These are phyloP conservation scores for Protodeltote pygarga DNA, from an alignment of 2,888 invertebrate genomes.

Conservation along the genomic window DNA sequence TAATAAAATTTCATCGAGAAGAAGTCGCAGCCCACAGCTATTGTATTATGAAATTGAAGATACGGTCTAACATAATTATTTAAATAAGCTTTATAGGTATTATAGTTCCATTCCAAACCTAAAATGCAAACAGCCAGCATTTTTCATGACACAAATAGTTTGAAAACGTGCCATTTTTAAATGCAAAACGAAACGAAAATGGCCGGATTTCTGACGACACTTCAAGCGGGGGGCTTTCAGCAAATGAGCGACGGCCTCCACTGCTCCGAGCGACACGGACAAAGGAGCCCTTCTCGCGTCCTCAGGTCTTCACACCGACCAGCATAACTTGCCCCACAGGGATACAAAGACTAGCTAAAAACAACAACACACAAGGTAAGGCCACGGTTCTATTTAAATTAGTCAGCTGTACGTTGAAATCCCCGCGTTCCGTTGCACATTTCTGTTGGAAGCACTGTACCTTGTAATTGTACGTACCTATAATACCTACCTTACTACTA, in stretches of 20 bases:
- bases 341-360: conserved; percentile 45
- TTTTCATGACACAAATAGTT: conserved; percentile 9
- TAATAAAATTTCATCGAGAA: too few relatives aligned
- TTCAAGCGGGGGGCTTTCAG: conserved; percentile 75
- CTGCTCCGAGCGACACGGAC: conserved; percentile 58
- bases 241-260: conserved; percentile 76
- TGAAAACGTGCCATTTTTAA: conserved; percentile 56
- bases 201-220: conserved; percentile 71
- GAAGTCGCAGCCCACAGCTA: too few relatives aligned
- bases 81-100: too few relatives aligned
- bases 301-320: conserved; percentile 49
- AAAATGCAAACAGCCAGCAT: conserved; percentile 1
- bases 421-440: conserved; percentile 59
- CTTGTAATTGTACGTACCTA: conserved; percentile 33
- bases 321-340: conserved; percentile 24
- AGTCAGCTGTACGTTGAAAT: conserved; percentile 51
- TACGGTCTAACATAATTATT: too few relatives aligned
- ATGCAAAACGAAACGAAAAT: conserved; percentile 63
- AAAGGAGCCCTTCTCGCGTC: conserved; percentile 69
- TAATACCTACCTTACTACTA: conserved; percentile 29
- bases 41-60: too few relatives aligned
- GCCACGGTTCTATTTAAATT: conserved; percentile 57
- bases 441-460: conserved; percentile 54
- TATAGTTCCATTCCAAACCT: too few relatives aligned
- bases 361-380: conserved; percentile 50